Percentiles rank a stretch among this genome's conserved stretches.
phyloP scores from a whole-genome alignment of 2,797 vertebrate genomes.

The Gadopsis bispinosus region DNA sequence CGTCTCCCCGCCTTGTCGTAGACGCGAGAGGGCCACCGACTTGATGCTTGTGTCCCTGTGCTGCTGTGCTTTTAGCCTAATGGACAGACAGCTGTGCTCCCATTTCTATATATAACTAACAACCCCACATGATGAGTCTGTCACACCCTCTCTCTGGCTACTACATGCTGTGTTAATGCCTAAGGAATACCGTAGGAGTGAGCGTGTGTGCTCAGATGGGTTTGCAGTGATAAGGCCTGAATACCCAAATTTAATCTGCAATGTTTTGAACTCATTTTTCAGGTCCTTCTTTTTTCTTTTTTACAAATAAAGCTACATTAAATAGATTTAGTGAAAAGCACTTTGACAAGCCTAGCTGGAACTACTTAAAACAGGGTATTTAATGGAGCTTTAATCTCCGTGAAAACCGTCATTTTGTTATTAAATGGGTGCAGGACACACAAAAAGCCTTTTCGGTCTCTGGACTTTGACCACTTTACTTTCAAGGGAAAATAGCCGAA shows the following conservation, averaged over 20 bases:
- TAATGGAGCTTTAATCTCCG: slow-evolving; percentile 65
- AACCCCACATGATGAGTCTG: slow-evolving; percentile 61
- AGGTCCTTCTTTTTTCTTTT: slow-evolving; percentile 1
- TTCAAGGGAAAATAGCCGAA: slow-evolving; percentile 3
- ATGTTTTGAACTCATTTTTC: slow-evolving; percentile 25
- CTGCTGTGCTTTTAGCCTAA: slow-evolving; percentile 76
- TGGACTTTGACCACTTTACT: neutral
- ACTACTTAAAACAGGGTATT: slow-evolving; percentile 52
- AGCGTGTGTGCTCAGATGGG: neutral
- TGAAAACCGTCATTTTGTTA: slow-evolving; percentile 43
- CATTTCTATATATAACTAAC: slow-evolving; percentile 79
- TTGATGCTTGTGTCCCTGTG: slow-evolving; percentile 25
- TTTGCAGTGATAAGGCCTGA: slow-evolving; percentile 5
- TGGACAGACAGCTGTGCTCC: slow-evolving; percentile 77
- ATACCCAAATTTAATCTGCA: slow-evolving; percentile 45
- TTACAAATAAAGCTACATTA: slow-evolving; percentile 57
- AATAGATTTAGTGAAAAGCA: slow-evolving; percentile 64
- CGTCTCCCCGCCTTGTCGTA: neutral
- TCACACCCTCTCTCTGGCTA: slow-evolving; percentile 47
- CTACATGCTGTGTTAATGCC: slow-evolving; percentile 20
- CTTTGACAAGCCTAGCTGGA: slow-evolving; percentile 51
- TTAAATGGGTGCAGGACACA: slow-evolving; percentile 36
- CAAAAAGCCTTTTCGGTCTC: neutral
- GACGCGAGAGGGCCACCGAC: slow-evolving; percentile 36
- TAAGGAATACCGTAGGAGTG: neutral